Conservation (phyloP, 2,888 invertebrate genomes). For the Hemicrepidius hirtus region DNA sequence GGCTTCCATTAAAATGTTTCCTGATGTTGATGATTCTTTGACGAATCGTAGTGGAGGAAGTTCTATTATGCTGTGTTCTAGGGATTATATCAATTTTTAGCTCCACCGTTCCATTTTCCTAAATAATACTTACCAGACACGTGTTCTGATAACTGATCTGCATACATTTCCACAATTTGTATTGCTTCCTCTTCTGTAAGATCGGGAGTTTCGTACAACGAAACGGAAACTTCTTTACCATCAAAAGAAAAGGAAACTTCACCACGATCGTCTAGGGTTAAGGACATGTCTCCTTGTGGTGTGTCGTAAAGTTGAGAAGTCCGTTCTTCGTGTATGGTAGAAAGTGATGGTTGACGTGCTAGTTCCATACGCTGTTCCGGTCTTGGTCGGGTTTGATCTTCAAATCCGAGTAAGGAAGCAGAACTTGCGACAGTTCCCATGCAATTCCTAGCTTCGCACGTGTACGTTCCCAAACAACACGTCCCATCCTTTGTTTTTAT, state of each 20-base stretch:
- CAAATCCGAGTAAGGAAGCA: constrained; percentile 90
- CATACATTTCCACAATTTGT: constrained; percentile 95
- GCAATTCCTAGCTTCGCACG: constrained; percentile 92
- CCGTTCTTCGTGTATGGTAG: constrained; percentile 93
- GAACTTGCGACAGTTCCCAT: constrained; percentile 94
- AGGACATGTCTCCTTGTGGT: constrained; percentile 78
- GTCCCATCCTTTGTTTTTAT: constrained; percentile 79
- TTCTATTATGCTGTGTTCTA: constrained; percentile 90
- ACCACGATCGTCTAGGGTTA: constrained; percentile 87
- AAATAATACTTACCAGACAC: constrained; percentile 75
- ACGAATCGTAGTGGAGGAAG: constrained; percentile 90
- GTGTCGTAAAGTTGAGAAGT: constrained; percentile 93
- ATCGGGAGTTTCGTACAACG: constrained; percentile 93
- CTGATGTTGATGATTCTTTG: constrained; percentile 91
- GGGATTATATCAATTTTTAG: constrained; percentile 33
- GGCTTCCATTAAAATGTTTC: constrained; percentile 92
- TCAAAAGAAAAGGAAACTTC: constrained; percentile 94
- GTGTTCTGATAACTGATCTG: constrained; percentile 93
- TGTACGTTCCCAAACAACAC: constrained; percentile 92
- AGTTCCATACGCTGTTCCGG: constrained; percentile 75
- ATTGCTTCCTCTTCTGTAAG: constrained; percentile 93
- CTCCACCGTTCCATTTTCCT: neutral
- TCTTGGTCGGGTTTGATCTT: constrained; percentile 79
- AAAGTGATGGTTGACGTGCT: constrained; percentile 87
- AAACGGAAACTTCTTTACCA: constrained; percentile 93